These are phyloP conservation scores for Blastobasis lacticolella DNA, from an alignment of 2,888 invertebrate species.

Conservation along the genomic window DNA sequence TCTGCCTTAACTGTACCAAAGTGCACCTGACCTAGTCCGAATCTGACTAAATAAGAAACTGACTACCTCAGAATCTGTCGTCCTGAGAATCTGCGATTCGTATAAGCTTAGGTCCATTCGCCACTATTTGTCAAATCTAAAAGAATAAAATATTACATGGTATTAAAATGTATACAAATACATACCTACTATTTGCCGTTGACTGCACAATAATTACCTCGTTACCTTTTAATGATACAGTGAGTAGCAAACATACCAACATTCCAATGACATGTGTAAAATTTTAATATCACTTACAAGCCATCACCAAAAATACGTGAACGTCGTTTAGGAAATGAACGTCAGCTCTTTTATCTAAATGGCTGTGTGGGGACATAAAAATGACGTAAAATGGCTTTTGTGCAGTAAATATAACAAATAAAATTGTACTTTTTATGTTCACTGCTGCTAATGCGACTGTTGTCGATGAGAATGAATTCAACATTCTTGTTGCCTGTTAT, in stretches of 20 bases:
- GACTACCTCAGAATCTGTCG: too few species aligned
- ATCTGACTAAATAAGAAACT: too few species aligned
- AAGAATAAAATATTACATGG: not conserved
- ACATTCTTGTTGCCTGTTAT: not conserved
- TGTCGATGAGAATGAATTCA: not conserved
- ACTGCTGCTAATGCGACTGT: not conserved
- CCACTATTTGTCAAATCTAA: too few species aligned
- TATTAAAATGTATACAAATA: slow-evolving; percentile 17
- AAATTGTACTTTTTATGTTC: slow-evolving; percentile 3
- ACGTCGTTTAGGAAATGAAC: slow-evolving; percentile 50
- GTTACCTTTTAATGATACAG: too few species aligned
- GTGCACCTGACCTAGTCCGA: too few species aligned
- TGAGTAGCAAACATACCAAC: too few species aligned
- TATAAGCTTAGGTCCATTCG: too few species aligned
- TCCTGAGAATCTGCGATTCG: too few species aligned
- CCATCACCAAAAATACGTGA: too few species aligned
- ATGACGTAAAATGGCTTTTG: slow-evolving; percentile 52
- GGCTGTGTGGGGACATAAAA: slow-evolving; percentile 52
- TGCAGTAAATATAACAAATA: slow-evolving; percentile 45
- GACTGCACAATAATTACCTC: slow-evolving; percentile 1
- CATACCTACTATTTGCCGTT: slow-evolving; percentile 21
- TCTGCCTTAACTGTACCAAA: too few species aligned
- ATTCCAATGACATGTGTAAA: too few species aligned
- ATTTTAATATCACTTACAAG: too few species aligned
- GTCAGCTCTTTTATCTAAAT: slow-evolving; percentile 63